These are phyloP conservation scores for Discoglossus pictus DNA, from an alignment of 2,797 vertebrate genomes.

Conservation along the genomic window DNA sequence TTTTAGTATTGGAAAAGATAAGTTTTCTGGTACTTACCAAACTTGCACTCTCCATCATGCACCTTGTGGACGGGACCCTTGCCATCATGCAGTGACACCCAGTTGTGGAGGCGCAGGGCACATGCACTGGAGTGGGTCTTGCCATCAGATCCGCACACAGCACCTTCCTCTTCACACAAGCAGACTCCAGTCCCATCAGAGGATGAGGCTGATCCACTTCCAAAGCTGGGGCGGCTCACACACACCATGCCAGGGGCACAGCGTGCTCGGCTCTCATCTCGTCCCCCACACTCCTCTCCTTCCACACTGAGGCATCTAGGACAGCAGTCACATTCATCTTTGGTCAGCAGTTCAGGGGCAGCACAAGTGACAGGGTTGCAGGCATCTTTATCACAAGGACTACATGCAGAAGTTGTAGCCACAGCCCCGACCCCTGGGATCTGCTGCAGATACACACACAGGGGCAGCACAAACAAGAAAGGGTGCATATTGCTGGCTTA, in stretches of 20 bases:
- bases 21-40: slow-evolving; percentile 59
- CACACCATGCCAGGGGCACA: slow-evolving; percentile 67
- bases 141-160: slow-evolving; percentile 68
- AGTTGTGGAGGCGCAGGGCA: slow-evolving; percentile 61
- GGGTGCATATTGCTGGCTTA: slow-evolving; percentile 19
- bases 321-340: slow-evolving; percentile 67
- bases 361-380: slow-evolving; percentile 57
- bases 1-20: no score
- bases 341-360: slow-evolving; percentile 56
- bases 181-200: slow-evolving; percentile 64
- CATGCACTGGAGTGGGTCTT: slow-evolving; percentile 65
- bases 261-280: slow-evolving; percentile 53
- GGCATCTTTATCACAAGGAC: slow-evolving; percentile 54
- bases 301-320: slow-evolving; percentile 61
- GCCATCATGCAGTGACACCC: slow-evolving; percentile 45
- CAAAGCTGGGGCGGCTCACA: slow-evolving; percentile 51
- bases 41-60: slow-evolving; percentile 65
- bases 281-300: slow-evolving; percentile 63
- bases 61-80: slow-evolving; percentile 58
- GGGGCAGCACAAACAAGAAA: slow-evolving; percentile 15
- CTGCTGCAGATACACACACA: slow-evolving; percentile 30
- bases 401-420: slow-evolving; percentile 46
- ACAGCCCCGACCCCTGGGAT: not conserved
- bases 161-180: slow-evolving; percentile 65
- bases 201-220: slow-evolving; percentile 35